Evolutionary conservation across 1,140 invertebrate species (phyloP).

Genomic region (Heliconius himera): DNA sequence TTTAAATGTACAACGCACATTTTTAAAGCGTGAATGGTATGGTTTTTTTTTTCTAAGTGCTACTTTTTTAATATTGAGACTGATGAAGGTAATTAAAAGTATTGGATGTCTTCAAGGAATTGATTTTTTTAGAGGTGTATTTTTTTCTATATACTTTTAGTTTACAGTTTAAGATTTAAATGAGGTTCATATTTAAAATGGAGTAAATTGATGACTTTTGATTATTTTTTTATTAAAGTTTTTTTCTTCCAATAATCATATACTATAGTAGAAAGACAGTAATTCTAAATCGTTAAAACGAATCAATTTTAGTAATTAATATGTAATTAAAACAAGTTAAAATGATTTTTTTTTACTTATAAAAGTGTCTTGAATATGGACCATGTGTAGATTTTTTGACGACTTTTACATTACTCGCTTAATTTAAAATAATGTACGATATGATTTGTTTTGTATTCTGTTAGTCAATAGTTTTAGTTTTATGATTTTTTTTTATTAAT

Average conservation of each 20-base stretch:
- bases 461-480: slow-evolving; percentile 11
- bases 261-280: neutral
- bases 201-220: neutral
- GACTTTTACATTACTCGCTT: neutral
- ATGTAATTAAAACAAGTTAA: neutral
- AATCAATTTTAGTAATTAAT: neutral
- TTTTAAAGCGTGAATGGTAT: neutral
- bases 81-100: slow-evolving; percentile 60
- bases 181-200: slow-evolving; percentile 4
- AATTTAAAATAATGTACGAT: neutral
- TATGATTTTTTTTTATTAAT: neutral
- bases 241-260: neutral
- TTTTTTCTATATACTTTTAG: neutral
- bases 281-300: neutral
- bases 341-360: neutral
- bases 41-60: slow-evolving; percentile 24
- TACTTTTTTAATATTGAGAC: slow-evolving; percentile 47
- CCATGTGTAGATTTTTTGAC: slow-evolving; percentile 1
- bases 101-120: slow-evolving; percentile 41
- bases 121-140: neutral
- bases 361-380: slow-evolving; percentile 7
- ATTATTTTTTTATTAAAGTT: neutral
- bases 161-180: neutral
- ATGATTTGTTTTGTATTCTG: neutral
- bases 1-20: slow-evolving; percentile 2